phyloP scores from a whole-genome alignment of 2,797 vertebrate species.

The Sciaenops ocellatus region DNA sequence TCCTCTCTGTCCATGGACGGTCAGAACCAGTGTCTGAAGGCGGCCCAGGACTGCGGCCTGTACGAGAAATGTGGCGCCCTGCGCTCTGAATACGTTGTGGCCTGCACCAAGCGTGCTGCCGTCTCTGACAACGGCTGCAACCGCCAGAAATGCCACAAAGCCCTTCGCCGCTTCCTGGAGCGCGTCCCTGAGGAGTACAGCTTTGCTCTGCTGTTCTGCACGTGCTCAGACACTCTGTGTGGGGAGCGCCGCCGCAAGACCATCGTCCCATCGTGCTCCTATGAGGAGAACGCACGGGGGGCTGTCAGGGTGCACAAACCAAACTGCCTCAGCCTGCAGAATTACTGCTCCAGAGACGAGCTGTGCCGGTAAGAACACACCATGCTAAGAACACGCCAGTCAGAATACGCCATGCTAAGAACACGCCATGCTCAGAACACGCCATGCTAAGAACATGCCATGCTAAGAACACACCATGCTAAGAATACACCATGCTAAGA shows the following conservation, averaged over 20 bases:
- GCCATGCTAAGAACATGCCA: no score
- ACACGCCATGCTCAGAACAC: accelerated
- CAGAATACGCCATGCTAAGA: no score
- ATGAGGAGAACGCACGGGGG: constrained; percentile 79
- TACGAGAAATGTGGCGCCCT: constrained; percentile 92
- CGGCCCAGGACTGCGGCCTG: constrained; percentile 91
- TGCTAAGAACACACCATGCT: no score
- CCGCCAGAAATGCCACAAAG: constrained; percentile 90
- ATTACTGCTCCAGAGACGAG: constrained; percentile 88
- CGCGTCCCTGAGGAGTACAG: constrained; percentile 92
- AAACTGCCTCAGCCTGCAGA: constrained; percentile 92
- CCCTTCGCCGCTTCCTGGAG: constrained; percentile 93
- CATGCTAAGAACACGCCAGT: no score
- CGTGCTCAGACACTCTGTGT: constrained; percentile 90
- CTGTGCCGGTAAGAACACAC: constrained; percentile 90
- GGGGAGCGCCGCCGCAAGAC: constrained; percentile 94
- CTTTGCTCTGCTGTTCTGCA: constrained; percentile 93
- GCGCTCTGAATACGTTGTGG: constrained; percentile 91
- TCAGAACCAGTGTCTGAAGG: constrained; percentile 93
- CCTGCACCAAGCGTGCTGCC: constrained; percentile 86
- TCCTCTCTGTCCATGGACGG: constrained; percentile 82
- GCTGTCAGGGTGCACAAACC: constrained; percentile 85
- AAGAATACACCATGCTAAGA: no score
- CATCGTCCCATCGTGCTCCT: constrained; percentile 95
- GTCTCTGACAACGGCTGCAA: constrained; percentile 87